A percentile compares a stretch with the other conserved stretches of the same genome.
These are phyloP conservation scores for Holacanthus passer DNA, from an alignment of 2,113 vertebrate species.

Conservation along the genomic window DNA sequence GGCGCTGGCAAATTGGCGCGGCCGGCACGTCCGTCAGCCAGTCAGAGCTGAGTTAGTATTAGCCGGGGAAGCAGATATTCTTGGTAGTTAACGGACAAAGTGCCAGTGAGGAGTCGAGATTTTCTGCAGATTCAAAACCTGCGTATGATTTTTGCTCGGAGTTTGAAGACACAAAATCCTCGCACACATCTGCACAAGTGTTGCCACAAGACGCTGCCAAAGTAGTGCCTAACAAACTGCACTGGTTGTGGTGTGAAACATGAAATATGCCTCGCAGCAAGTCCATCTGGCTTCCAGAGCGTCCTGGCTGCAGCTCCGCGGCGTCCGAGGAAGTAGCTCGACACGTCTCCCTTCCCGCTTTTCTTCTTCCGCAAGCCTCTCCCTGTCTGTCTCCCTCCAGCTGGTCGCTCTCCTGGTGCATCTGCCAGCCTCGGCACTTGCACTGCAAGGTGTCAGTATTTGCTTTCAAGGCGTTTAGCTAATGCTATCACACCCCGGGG, in stretches of 20 bases:
- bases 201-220: slow-evolving; percentile 22
- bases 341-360: slow-evolving; percentile 30
- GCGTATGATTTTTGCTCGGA: background rate
- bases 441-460: slow-evolving; percentile 58
- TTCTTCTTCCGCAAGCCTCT: background rate
- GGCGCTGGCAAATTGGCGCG: slow-evolving; percentile 39
- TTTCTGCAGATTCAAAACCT: slow-evolving; percentile 25
- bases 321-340: slow-evolving; percentile 54
- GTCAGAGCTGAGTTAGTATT: slow-evolving; percentile 2
- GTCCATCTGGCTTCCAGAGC: slow-evolving; percentile 63
- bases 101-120: slow-evolving; percentile 1
- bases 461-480: slow-evolving; percentile 66
- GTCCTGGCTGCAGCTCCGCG: slow-evolving; percentile 30
- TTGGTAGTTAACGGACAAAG: slow-evolving; percentile 12
- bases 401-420: slow-evolving; percentile 49
- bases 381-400: slow-evolving; percentile 53
- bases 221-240: slow-evolving; percentile 23
- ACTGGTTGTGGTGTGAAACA: slow-evolving; percentile 37
- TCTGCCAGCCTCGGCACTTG: slow-evolving; percentile 48
- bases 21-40: slow-evolving; percentile 10
- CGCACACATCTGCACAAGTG: slow-evolving; percentile 29
- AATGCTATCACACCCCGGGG: slow-evolving; percentile 47
- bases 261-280: slow-evolving; percentile 55
- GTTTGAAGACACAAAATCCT: slow-evolving; percentile 17
- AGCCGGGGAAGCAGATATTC: slow-evolving; percentile 12